phyloP scores from a whole-genome alignment of 2,888 invertebrate genomes.

The Erannis defoliaria region DNA sequence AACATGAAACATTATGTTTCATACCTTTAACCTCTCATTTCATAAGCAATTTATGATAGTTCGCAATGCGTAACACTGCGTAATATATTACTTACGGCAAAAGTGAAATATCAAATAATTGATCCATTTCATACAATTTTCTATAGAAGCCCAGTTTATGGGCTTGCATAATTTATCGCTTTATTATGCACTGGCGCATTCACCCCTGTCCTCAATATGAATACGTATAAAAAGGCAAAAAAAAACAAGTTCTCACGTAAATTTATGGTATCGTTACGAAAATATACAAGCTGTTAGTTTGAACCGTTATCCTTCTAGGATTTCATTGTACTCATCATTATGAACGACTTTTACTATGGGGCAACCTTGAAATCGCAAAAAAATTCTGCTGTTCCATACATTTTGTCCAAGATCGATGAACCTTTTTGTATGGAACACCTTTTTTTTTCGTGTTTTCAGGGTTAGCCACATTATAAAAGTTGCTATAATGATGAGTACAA shows the following conservation, averaged over 20 bases:
- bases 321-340: no score
- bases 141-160: slow-evolving; percentile 37
- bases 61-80: not conserved
- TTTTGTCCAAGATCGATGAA: no score
- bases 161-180: slow-evolving; percentile 40
- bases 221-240: slow-evolving; percentile 35
- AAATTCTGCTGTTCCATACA: no score
- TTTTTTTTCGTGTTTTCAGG: no score
- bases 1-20: no score
- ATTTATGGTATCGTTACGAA: slow-evolving; percentile 23
- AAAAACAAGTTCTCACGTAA: no score
- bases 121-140: slow-evolving; percentile 46
- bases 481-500: no score
- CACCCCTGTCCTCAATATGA: slow-evolving; percentile 27
- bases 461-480: no score
- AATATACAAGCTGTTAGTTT: not conserved
- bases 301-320: not conserved
- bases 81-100: not conserved
- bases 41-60: not conserved
- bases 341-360: no score
- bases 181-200: slow-evolving; percentile 44
- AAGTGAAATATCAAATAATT: slow-evolving; percentile 38
- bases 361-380: no score
- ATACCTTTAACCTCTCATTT: not conserved
- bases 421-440: no score